Evolutionary conservation across 2,113 vertebrate genomes (phyloP).

Genomic region (Paedocypris sp.): DNA sequence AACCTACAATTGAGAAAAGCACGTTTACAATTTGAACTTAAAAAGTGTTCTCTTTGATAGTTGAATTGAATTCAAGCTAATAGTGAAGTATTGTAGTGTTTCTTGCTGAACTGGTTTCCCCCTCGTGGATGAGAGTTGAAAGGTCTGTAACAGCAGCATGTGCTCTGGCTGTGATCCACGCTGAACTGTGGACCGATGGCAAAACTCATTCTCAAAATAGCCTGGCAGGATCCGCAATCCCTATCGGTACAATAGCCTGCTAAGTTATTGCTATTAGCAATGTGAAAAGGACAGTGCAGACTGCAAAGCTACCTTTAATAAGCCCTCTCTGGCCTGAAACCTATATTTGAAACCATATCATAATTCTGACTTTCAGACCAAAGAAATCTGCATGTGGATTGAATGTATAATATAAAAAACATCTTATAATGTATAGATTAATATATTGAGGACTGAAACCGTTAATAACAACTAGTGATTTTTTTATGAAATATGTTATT

Average conservation of each 20-base stretch:
- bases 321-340: neutral
- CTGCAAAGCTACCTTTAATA: constrained; percentile 14
- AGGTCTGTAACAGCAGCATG: constrained; percentile 25
- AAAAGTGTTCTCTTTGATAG: too few relatives aligned
- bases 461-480: too few relatives aligned
- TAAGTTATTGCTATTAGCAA: constrained; percentile 31
- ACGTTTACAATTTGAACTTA: too few relatives aligned
- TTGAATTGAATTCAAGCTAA: too few relatives aligned
- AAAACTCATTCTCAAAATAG: constrained; percentile 32
- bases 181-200: constrained; percentile 30
- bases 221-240: constrained; percentile 25
- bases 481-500: constrained; percentile 15
- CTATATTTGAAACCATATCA: too few relatives aligned
- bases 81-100: too few relatives aligned
- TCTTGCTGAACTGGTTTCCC: neutral
- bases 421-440: too few relatives aligned
- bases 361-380: too few relatives aligned
- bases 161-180: constrained; percentile 25
- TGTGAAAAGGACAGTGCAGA: constrained; percentile 35
- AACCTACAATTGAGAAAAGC: too few relatives aligned
- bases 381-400: too few relatives aligned
- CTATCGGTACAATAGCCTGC: constrained; percentile 21
- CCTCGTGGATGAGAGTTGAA: neutral
- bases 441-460: too few relatives aligned
- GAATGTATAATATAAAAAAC: too few relatives aligned